A percentile compares a stretch with the other conserved stretches of the same genome.
phyloP scores from a whole-genome alignment of 2,888 invertebrate species.

The Drosophila nigritarsus region DNA sequence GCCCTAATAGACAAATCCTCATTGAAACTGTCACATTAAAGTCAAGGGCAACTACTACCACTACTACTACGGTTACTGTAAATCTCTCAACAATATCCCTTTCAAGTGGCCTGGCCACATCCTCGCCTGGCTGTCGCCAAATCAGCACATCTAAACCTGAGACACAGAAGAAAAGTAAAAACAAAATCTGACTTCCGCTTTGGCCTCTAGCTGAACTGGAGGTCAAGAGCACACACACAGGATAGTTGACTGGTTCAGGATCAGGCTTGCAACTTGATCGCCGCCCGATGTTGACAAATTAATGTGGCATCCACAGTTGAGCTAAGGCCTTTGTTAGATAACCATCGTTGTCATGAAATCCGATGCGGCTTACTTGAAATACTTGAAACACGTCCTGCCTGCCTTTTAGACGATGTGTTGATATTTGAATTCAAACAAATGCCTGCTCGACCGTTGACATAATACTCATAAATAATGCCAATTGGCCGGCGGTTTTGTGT shows the following conservation, averaged over 20 bases:
- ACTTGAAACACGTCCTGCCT: constrained; percentile 42
- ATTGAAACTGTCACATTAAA: constrained; percentile 55
- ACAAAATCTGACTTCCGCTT: constrained; percentile 62
- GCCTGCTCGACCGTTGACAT: constrained; percentile 50
- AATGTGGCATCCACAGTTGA: constrained; percentile 58
- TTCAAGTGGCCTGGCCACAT: constrained; percentile 57
- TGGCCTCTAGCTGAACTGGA: constrained; percentile 40
- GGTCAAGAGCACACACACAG: constrained; percentile 57
- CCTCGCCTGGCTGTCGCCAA: constrained; percentile 50
- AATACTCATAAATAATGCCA: constrained; percentile 68
- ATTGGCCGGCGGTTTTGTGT: constrained; percentile 40
- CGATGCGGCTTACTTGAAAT: constrained; percentile 66
- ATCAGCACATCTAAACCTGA: constrained; percentile 13
- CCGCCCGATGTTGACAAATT: constrained; percentile 68
- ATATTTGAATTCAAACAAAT: constrained; percentile 76
- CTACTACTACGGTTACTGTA: constrained; percentile 32
- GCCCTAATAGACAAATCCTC: constrained; percentile 40
- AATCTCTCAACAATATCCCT: constrained; percentile 51
- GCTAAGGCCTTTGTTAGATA: constrained; percentile 38
- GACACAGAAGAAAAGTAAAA: constrained; percentile 6
- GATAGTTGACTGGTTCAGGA: constrained; percentile 37
- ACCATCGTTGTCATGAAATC: constrained; percentile 54
- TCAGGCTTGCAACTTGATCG: constrained; percentile 64
- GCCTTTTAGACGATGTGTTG: constrained; percentile 67
- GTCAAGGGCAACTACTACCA: constrained; percentile 40